Conservation (phyloP, 2,113 vertebrate genomes). For the Tor tambroides region DNA sequence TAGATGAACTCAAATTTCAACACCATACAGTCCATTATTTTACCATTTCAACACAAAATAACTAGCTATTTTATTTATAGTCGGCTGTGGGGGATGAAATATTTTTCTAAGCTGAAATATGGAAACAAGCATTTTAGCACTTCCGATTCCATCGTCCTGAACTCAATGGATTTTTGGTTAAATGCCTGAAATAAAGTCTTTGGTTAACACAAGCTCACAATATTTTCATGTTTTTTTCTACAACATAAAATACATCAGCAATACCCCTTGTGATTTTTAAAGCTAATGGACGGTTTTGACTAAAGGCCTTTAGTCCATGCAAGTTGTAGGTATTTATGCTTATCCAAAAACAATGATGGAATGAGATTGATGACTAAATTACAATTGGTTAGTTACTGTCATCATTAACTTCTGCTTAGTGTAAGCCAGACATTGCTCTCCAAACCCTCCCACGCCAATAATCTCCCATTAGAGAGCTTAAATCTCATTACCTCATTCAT, state of each 20-base stretch:
- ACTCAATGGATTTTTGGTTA: not conserved
- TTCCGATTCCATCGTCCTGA: not conserved
- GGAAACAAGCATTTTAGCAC: not conserved
- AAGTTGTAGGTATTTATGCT: not conserved
- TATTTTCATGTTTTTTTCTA: too few relatives aligned
- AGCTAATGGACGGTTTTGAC: not conserved
- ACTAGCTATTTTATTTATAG: not conserved
- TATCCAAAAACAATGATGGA: constrained; percentile 14
- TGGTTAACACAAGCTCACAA: too few relatives aligned
- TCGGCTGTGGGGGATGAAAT: not conserved
- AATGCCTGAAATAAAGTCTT: not conserved
- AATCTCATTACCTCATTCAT: constrained; percentile 68
- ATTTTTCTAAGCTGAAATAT: not conserved
- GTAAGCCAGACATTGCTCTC: constrained; percentile 45
- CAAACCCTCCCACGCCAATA: constrained; percentile 62
- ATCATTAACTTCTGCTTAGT: constrained; percentile 57
- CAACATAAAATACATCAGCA: too few relatives aligned
- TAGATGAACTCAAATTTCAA: not conserved
- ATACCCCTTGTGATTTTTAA: too few relatives aligned
- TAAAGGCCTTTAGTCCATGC: not conserved
- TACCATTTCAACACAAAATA: not conserved
- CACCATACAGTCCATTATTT: not conserved
- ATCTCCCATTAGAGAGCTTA: constrained; percentile 67
- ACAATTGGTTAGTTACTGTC: constrained; percentile 57
- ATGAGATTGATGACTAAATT: constrained; percentile 50